Conservation (phyloP, 1,140 invertebrate genomes). For the Drosophila burlai region DNA sequence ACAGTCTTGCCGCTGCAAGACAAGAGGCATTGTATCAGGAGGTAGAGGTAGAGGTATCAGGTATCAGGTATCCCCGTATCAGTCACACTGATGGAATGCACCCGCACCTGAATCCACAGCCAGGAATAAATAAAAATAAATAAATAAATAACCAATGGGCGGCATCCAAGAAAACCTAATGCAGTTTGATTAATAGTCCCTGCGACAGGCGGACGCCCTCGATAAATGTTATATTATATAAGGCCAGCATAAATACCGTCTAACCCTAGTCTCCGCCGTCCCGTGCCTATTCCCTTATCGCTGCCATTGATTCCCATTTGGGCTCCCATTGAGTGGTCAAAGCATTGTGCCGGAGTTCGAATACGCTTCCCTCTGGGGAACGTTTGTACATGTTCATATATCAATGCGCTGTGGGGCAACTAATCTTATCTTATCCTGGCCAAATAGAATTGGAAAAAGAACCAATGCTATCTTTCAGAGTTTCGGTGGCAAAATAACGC, state of each 20-base stretch:
- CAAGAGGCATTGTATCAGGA: conserved; percentile 5
- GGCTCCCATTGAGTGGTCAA: conserved; percentile 20
- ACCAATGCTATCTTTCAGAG: conserved; percentile 37
- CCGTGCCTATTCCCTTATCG: conserved; percentile 13
- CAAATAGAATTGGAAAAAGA: conserved; percentile 28
- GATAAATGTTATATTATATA: conserved; percentile 39
- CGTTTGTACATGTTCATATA: not conserved
- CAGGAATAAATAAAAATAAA: conserved; percentile 3
- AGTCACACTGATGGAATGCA: conserved; percentile 69
- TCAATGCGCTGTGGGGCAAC: not conserved
- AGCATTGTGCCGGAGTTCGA: conserved; percentile 15
- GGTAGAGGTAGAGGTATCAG: no score
- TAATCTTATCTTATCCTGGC: conserved; percentile 78
- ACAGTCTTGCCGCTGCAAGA: not conserved
- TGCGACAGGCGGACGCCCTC: conserved; percentile 39
- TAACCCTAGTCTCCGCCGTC: not conserved
- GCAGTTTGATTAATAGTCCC: conserved; percentile 70
- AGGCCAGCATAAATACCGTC: conserved; percentile 24
- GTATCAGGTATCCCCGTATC: conserved; percentile 49
- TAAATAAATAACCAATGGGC: not conserved
- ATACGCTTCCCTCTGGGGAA: conserved; percentile 13
- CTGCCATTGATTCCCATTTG: conserved; percentile 3
- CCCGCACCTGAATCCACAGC: conserved; percentile 1
- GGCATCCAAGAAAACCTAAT: conserved; percentile 55
- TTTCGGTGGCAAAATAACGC: conserved; percentile 5